These are phyloP conservation scores for Aptenodytes forsteri DNA, from an alignment of 2,113 vertebrate species.

Conservation along the genomic window DNA sequence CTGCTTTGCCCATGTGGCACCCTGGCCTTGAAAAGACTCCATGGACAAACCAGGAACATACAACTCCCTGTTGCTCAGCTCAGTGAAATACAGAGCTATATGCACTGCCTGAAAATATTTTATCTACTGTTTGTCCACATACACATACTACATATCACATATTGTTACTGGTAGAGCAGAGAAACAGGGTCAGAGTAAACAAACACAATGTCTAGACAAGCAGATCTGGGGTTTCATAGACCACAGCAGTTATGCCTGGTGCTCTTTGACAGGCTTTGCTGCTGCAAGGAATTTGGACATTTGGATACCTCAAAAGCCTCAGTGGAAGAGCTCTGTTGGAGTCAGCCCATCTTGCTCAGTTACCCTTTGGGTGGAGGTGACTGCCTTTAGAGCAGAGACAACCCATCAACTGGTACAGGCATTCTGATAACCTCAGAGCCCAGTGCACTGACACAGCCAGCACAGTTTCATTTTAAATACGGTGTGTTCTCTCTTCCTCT, in stretches of 20 bases:
- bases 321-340: neutral
- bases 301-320: neutral
- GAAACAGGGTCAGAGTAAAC: neutral
- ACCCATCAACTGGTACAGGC: neutral
- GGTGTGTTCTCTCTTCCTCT: neutral
- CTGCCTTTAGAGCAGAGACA: neutral
- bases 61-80: neutral
- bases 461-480: neutral
- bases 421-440: neutral
- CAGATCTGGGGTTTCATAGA: neutral
- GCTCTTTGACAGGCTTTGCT: neutral
- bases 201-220: neutral
- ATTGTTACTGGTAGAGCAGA: neutral
- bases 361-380: neutral
- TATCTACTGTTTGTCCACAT: neutral
- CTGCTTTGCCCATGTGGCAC: neutral
- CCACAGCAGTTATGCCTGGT: neutral
- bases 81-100: neutral
- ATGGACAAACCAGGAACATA: neutral
- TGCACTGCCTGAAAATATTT: neutral
- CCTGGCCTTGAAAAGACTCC: neutral
- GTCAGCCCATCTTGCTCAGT: neutral
- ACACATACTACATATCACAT: neutral
- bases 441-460: neutral
- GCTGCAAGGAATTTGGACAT: neutral